Evolutionary conservation across 2,797 vertebrate genomes (phyloP), one percentile per base, ranked within the genome.

Genomic region (Microcaecilia unicolor): DNA sequence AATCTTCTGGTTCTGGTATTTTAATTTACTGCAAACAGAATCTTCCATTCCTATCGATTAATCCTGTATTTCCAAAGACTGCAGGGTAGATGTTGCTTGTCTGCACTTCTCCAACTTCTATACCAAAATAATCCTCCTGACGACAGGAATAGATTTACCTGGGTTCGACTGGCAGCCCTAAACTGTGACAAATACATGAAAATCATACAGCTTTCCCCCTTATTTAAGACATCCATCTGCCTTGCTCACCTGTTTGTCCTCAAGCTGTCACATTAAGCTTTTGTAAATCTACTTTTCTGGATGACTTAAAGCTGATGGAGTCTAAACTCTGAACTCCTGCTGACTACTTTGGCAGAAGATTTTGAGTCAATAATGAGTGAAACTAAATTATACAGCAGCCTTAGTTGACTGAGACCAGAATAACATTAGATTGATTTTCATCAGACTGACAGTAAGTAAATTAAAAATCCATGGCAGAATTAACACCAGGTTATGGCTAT

Each of bases 321-420:
- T 60, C 66, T 64, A 66, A 58, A 63, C 50, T 55, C 54, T 52
- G 52, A 66, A 70, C 49, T 61, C 56, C 68, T 13, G 1, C 50
- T 66, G 66, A 62, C 64, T 68, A 70, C 58, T 72, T 66, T 72
- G 52, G 62, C 58, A 61, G 64, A 61, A 66, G 64, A 68, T 68
- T 66, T 68, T 70, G 70, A 74, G 66, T 74, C 71, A 72, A 58
- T 48, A 72, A 68, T 74, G 66, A 72, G 64, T 70, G 72, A 74
- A 72, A 68, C 68, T 72, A 74, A 74, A 74, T 74, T 74, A 74
- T 49, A 68, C 66, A 68, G 64, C 68, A 74, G 70, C 74, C 61
- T 68, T 47, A 18, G 51, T 68, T 74, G 64, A 67, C 61, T 59
- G 64, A 64, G 58, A 70, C 52, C 50, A 65, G 61, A 72, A 70